Base-by-base conservation (phyloP, 2,888 invertebrate species). In the Agrotis clavis region DNA sequence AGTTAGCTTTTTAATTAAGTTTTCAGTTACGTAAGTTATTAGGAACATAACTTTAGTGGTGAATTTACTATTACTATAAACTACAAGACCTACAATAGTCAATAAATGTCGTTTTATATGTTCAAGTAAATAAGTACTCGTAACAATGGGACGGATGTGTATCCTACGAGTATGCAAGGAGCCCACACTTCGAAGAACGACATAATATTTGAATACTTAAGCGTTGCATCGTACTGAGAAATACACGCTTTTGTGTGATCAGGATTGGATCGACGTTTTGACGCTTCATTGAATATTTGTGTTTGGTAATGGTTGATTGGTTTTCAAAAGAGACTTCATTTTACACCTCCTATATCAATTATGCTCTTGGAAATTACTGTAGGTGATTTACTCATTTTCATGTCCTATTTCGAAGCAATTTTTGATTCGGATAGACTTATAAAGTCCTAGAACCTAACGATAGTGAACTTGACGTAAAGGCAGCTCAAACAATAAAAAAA, bases 141-240 rank as follows among this genome's bases (percentile, higher is more conserved):
- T 83, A 87, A 91, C 88, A 91, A 91, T 89, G 77, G 85, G 86
- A 88, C 92, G 92, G 92, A 93, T 88, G 92, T 87, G 78, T 92
- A 89, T 93, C 93, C 93, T 91, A 90, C 81, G 80, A 79, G 75
- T 81, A 81, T 75, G 79, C 80, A 81, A 71, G 65, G 51, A 76
- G 74, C 47, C 64, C 21, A 71, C 63, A 51, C 61, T 89, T 88
- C 90, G 69, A 60, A 87, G 90, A 90, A 92, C 75, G 59, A 60
- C 16, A 65, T 72, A 76, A 56, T 76, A 84, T 71, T 81, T 84
- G 81, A 86, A 86, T 86, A 74, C 68, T 66, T 76, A 84, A 78
- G 50, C 59, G 65, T 65, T 50, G 71, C 56, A 54, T 78, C 14
- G 19, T 84, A 82, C 83, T 72, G n/a, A 78, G 85, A 85, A 85